A percentile compares a stretch with the other conserved stretches of the same genome.
These are phyloP conservation scores for Harpalus rufipes DNA, from an alignment of 2,888 invertebrate species.

Conservation along the genomic window DNA sequence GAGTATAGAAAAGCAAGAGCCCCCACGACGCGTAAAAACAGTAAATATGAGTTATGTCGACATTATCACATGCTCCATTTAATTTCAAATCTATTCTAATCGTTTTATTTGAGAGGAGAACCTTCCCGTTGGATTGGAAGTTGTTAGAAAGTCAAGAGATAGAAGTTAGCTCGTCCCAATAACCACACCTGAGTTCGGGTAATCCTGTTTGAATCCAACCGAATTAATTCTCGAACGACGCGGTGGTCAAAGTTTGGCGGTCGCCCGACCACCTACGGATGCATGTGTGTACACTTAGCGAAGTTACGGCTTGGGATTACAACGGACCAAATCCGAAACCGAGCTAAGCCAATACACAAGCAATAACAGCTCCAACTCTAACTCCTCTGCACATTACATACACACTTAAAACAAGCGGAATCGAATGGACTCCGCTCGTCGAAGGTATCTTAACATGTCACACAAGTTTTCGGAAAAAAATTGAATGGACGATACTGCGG, in stretches of 20 bases:
- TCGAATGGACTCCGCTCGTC: not conserved
- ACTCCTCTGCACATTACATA: conserved; percentile 58
- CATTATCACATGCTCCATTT: conserved; percentile 77
- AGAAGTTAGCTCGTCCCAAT: conserved; percentile 68
- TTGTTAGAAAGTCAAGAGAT: conserved; percentile 37
- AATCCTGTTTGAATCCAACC: conserved; percentile 72
- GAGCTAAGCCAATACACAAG: conserved; percentile 74
- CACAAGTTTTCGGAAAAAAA: too few species aligned
- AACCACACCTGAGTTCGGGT: conserved; percentile 73
- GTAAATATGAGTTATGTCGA: conserved; percentile 77
- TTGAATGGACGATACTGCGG: too few species aligned
- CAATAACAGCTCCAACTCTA: conserved; percentile 69
- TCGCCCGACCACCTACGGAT: conserved; percentile 55
- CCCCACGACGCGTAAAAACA: conserved; percentile 72
- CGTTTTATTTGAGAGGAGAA: conserved; percentile 72
- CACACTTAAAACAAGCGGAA: conserved; percentile 54
- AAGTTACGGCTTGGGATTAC: conserved; percentile 71
- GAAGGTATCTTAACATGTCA: too few species aligned
- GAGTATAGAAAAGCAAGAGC: conserved; percentile 16
- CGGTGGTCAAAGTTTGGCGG: conserved; percentile 66
- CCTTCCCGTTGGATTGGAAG: conserved; percentile 12
- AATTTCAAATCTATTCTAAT: conserved; percentile 77
- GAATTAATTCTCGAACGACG: conserved; percentile 62
- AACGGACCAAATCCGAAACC: conserved; percentile 71
- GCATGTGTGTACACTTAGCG: conserved; percentile 67